These are phyloP conservation scores for Syngnathus typhle DNA, from an alignment of 2,113 vertebrate genomes.

Conservation along the genomic window DNA sequence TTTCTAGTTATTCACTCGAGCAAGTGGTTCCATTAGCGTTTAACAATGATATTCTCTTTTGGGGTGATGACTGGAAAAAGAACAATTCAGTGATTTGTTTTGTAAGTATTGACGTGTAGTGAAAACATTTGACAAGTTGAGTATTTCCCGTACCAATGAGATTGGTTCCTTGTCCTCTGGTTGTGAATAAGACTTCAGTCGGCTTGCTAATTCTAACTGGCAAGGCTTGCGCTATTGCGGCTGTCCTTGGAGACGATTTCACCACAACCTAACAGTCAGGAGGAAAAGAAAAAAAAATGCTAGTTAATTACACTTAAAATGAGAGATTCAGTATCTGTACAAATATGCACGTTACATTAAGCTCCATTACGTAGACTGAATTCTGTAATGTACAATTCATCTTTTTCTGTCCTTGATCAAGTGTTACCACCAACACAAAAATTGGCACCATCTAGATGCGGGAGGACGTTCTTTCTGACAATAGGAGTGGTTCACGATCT, in stretches of 20 bases:
- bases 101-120: neutral
- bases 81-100: neutral
- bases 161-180: constrained; percentile 78
- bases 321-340: constrained; percentile 16
- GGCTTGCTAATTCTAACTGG: constrained; percentile 58
- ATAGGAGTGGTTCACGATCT: too few relatives aligned
- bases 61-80: neutral
- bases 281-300: neutral
- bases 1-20: neutral
- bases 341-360: constrained; percentile 4
- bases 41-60: neutral
- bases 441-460: too few relatives aligned
- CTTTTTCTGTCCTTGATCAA: too few relatives aligned
- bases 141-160: constrained; percentile 75
- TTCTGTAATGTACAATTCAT: too few relatives aligned
- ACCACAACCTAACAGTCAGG: constrained; percentile 69
- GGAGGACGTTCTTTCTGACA: too few relatives aligned
- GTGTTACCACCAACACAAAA: too few relatives aligned
- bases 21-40: neutral
- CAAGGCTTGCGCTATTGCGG: constrained; percentile 52
- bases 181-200: constrained; percentile 73
- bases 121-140: neutral
- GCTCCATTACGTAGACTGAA: too few relatives aligned
- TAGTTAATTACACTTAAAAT: neutral
- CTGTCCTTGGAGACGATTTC: constrained; percentile 61